Evolutionary conservation across 2,113 vertebrate genomes (phyloP).

Genomic region (Leptobrachium leishanense): DNA sequence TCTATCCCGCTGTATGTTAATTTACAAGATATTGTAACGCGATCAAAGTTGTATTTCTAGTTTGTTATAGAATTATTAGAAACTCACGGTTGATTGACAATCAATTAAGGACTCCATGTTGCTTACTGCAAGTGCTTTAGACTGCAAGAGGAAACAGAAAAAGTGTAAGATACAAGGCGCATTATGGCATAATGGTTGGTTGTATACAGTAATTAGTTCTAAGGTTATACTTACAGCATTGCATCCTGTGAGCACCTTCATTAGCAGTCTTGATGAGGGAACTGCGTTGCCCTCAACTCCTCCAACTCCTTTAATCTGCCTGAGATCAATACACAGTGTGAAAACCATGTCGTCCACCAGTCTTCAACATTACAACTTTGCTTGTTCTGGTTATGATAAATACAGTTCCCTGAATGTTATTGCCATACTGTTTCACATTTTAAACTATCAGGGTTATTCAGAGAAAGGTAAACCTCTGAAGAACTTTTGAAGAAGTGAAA

Average conservation of each 20-base stretch:
- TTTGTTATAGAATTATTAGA: not conserved
- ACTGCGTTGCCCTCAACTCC: constrained; percentile 55
- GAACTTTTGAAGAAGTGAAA: too few relatives aligned
- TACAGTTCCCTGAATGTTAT: too few relatives aligned
- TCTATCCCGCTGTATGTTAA: too few relatives aligned
- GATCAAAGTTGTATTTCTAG: too few relatives aligned
- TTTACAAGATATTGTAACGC: too few relatives aligned
- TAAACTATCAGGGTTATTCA: too few relatives aligned
- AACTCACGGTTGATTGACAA: constrained; percentile 76
- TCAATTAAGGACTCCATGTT: constrained; percentile 80
- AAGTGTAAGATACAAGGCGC: not conserved
- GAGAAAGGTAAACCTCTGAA: too few relatives aligned
- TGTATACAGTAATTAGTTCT: not conserved
- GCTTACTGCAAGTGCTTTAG: constrained; percentile 82
- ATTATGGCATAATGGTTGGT: not conserved
- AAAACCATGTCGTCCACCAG: too few relatives aligned
- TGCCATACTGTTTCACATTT: too few relatives aligned
- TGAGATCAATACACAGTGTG: constrained; percentile 49
- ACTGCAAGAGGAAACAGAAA: constrained; percentile 63
- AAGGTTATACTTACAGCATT: constrained; percentile 70
- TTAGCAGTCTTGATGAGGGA: constrained; percentile 69
- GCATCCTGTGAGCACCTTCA: constrained; percentile 87
- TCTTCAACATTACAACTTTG: too few relatives aligned
- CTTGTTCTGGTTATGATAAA: too few relatives aligned
- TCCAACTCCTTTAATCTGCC: constrained; percentile 66